Conservation (phyloP, 2,113 vertebrate genomes). For the Pungitius pungitius region DNA sequence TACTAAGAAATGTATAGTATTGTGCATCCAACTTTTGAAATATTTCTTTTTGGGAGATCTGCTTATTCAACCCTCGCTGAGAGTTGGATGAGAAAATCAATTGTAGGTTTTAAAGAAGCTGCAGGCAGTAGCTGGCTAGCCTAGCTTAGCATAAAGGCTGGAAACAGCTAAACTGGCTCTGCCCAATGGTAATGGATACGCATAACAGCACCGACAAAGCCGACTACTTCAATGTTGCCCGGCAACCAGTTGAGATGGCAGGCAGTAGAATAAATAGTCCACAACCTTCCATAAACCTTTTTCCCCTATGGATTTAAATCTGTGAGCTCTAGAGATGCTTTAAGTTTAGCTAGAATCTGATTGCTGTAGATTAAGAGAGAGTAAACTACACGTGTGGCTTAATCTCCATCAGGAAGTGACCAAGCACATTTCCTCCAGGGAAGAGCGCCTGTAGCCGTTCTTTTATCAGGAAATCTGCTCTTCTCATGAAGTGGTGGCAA, state of each 20-base stretch:
- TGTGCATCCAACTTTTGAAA: not conserved
- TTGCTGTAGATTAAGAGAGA: not conserved
- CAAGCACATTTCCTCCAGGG: not conserved
- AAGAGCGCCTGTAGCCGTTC: not conserved
- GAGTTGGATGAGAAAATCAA: not conserved
- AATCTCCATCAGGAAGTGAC: not conserved
- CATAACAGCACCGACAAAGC: not conserved
- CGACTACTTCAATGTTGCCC: not conserved
- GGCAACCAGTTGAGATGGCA: not conserved
- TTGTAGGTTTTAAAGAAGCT: not conserved
- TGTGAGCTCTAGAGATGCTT: not conserved
- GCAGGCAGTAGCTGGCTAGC: not conserved
- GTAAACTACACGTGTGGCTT: too few species aligned
- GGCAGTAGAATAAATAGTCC: not conserved
- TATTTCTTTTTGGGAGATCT: not conserved
- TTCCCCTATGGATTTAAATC: not conserved
- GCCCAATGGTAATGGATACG: not conserved
- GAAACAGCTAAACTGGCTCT: not conserved
- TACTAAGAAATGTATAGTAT: too few species aligned
- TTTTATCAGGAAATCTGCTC: not conserved
- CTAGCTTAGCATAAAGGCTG: slow-evolving; percentile 1
- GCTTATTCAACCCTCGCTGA: not conserved
- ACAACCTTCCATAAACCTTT: not conserved
- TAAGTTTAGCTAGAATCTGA: not conserved
- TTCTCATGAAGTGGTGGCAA: not conserved